These are phyloP conservation scores for Myrmophylax atrothorax DNA, from an alignment of 2,113 vertebrate genomes.

Conservation along the genomic window DNA sequence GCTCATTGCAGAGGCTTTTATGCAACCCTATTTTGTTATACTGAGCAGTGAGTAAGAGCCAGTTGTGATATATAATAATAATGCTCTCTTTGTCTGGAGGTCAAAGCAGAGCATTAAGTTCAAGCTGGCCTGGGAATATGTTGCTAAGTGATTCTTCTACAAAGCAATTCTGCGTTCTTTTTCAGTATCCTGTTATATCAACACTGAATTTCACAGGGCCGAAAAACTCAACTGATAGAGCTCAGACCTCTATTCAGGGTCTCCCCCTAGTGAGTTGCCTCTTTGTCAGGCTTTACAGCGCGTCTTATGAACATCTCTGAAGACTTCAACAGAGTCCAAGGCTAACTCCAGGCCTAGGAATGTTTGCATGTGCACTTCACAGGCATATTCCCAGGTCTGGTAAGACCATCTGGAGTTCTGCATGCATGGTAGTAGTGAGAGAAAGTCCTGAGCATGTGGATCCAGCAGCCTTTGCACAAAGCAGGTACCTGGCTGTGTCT, in stretches of 20 bases:
- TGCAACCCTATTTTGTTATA: background rate
- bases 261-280: fast-evolving
- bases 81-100: conserved; percentile 21
- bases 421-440: background rate
- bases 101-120: conserved; percentile 33
- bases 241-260: background rate
- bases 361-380: background rate
- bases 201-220: background rate
- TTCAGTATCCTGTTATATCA: background rate
- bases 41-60: background rate
- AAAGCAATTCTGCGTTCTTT: background rate
- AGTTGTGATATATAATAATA: background rate
- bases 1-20: background rate
- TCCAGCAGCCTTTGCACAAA: background rate
- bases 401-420: background rate
- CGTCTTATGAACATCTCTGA: background rate
- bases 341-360: background rate
- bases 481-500: background rate
- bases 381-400: background rate
- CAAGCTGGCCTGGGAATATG: background rate
- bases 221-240: background rate
- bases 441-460: background rate
- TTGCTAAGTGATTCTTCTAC: conserved; percentile 9
- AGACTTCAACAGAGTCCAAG: background rate
- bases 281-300: background rate